phyloP scores from a whole-genome alignment of 1,140 invertebrate genomes.

The Dinoponera quadriceps region DNA sequence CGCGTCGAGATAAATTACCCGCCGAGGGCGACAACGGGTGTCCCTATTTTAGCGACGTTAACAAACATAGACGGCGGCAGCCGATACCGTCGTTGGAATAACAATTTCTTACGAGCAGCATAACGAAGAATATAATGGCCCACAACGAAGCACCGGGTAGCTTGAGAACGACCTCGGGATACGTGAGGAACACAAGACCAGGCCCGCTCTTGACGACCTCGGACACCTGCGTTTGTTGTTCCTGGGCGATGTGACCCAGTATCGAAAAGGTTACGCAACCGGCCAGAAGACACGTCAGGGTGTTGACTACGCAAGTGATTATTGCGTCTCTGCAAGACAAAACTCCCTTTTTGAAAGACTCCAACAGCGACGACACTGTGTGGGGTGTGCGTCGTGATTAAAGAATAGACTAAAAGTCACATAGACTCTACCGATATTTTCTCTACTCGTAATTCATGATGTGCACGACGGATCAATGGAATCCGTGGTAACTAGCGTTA shows the following conservation, averaged over 20 bases:
- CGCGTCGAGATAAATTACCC: conserved; percentile 4
- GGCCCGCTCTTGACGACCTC: conserved; percentile 88
- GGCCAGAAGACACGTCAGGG: conserved; percentile 88
- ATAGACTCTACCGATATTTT: not conserved
- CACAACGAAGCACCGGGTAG: conserved; percentile 88
- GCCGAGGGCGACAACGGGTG: not conserved
- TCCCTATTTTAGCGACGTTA: conserved; percentile 13
- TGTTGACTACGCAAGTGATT: conserved; percentile 89
- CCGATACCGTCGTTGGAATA: conserved; percentile 30
- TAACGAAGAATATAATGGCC: conserved; percentile 89
- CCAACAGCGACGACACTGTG: conserved; percentile 9
- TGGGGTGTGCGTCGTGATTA: conserved; percentile 43
- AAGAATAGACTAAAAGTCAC: conserved; percentile 25
- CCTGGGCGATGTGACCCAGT: conserved; percentile 87
- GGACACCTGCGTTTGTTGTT: conserved; percentile 85
- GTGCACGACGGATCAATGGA: not conserved
- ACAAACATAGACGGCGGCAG: conserved; percentile 36
- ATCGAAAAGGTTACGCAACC: conserved; percentile 89
- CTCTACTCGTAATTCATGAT: conserved; percentile 12
- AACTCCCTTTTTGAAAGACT: conserved; percentile 62
- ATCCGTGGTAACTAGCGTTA: not conserved
- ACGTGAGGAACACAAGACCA: conserved; percentile 89
- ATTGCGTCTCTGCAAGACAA: conserved; percentile 86
- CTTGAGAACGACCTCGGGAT: conserved; percentile 89
- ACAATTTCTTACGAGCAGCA: conserved; percentile 87